These are phyloP conservation scores for Eubasilissa splendida DNA, from an alignment of 2,888 invertebrate genomes.

Conservation along the genomic window DNA sequence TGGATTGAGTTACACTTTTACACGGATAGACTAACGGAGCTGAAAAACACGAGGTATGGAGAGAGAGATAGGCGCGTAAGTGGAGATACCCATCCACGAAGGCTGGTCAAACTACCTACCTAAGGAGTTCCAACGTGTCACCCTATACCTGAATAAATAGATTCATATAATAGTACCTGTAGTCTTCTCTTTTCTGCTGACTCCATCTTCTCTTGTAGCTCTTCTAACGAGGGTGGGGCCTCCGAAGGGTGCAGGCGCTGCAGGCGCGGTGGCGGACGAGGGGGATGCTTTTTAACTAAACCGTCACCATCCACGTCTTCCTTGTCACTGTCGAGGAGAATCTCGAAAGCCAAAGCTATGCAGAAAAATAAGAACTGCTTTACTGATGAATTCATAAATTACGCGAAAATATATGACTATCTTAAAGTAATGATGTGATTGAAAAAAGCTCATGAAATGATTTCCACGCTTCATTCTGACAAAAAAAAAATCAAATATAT, in stretches of 20 bases:
- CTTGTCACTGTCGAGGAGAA: slow-evolving; percentile 67
- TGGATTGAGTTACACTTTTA: not conserved
- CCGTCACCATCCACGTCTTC: slow-evolving; percentile 60
- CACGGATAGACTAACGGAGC: not conserved
- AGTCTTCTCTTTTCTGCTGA: slow-evolving; percentile 81
- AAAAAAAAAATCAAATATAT: no score
- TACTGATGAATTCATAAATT: no score
- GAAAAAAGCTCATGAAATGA: no score
- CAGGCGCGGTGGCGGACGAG: slow-evolving; percentile 80
- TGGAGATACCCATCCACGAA: no score
- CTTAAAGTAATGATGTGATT: no score
- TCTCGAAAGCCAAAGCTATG: slow-evolving; percentile 75
- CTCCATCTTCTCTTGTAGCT: slow-evolving; percentile 80
- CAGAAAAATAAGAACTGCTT: no score
- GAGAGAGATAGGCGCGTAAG: not conserved
- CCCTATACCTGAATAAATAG: no score
- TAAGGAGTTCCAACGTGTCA: no score
- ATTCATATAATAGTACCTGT: slow-evolving; percentile 64
- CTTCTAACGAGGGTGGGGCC: slow-evolving; percentile 73
- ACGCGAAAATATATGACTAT: no score
- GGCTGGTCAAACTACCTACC: no score
- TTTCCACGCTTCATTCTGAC: no score
- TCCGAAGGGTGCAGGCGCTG: slow-evolving; percentile 79
- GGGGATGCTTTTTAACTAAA: slow-evolving; percentile 75
- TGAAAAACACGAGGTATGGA: not conserved